A percentile compares a stretch with the other conserved stretches of the same genome.
Evolutionary conservation across 1,140 invertebrate species (phyloP).

Genomic region (Rhopalosiphum padi): DNA sequence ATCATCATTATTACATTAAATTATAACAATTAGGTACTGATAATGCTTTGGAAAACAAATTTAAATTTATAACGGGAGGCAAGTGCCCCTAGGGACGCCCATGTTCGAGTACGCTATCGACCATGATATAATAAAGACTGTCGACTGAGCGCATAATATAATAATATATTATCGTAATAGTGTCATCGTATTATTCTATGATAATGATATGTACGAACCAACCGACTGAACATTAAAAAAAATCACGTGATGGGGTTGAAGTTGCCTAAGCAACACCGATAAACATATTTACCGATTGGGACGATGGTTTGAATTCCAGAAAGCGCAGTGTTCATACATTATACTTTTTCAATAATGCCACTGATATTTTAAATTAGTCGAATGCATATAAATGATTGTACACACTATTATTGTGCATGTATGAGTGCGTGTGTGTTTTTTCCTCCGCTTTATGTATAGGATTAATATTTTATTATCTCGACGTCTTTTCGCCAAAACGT

Average conservation of each 20-base stretch:
- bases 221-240: neutral
- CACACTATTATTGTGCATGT: neutral
- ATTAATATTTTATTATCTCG: neutral
- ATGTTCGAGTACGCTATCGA: no score
- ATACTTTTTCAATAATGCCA: neutral
- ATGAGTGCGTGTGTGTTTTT: neutral
- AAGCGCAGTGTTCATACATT: neutral
- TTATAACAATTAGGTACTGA: no score
- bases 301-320: neutral
- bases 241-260: neutral
- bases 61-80: no score
- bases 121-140: neutral
- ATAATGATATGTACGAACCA: neutral
- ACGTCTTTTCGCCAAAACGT: neutral
- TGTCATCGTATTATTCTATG: neutral
- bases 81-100: no score
- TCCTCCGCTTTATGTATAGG: neutral
- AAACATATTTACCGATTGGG: constrained; percentile 39
- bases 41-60: no score
- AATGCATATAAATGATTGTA: neutral
- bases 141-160: neutral
- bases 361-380: neutral
- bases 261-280: constrained; percentile 54
- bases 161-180: neutral
- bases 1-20: no score